These are phyloP conservation scores for Sphenopsis melanotis DNA, from an alignment of 2,797 vertebrate species.

Conservation along the genomic window DNA sequence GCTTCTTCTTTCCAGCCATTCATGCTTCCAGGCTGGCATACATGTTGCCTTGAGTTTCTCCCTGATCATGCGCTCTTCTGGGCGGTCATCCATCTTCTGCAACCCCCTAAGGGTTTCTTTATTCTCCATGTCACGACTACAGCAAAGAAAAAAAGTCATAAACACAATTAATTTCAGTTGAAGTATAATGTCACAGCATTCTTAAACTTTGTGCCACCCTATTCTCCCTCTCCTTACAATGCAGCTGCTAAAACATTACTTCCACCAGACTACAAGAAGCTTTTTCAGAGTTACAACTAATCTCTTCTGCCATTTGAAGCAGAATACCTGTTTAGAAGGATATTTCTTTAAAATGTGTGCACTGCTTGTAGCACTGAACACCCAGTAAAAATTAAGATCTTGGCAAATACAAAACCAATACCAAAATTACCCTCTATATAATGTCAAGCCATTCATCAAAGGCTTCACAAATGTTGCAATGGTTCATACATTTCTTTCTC, in stretches of 20 bases:
- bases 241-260: background rate
- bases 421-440: background rate
- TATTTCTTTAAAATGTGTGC: background rate
- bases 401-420: background rate
- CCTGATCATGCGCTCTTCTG: slow-evolving; percentile 89
- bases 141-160: slow-evolving; percentile 29
- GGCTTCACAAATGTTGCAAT: background rate
- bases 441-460: background rate
- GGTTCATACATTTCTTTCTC: background rate
- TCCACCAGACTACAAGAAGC: background rate
- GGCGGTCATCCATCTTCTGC: slow-evolving; percentile 91
- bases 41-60: slow-evolving; percentile 90
- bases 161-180: background rate
- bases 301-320: background rate
- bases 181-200: background rate
- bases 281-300: background rate
- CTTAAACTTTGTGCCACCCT: background rate
- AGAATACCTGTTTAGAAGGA: background rate
- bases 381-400: background rate
- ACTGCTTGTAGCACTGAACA: background rate
- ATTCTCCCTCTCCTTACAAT: background rate
- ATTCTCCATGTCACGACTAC: slow-evolving; percentile 85
- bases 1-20: slow-evolving; percentile 87
- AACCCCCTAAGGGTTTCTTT: slow-evolving; percentile 85
- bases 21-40: slow-evolving; percentile 91